Conservation (phyloP, 1,140 invertebrate genomes). For the Drosophila tropicalis region DNA sequence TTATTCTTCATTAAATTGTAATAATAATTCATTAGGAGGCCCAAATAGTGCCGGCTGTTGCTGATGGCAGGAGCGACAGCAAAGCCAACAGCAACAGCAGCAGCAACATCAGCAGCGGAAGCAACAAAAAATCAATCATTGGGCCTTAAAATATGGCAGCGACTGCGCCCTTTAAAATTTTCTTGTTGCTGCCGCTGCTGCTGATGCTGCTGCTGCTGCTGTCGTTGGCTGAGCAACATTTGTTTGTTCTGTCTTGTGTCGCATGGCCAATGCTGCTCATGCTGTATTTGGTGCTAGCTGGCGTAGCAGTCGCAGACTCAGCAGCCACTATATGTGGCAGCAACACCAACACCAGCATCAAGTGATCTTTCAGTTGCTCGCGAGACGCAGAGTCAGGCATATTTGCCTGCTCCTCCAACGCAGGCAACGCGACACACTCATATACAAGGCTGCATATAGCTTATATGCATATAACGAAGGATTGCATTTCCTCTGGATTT, state of each 20-base stretch:
- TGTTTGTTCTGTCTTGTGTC: slow-evolving; percentile 33
- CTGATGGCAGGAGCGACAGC: slow-evolving; percentile 38
- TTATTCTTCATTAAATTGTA: slow-evolving; percentile 79
- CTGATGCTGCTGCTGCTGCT: slow-evolving; percentile 40
- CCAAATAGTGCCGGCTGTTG: slow-evolving; percentile 35
- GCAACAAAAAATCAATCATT: slow-evolving; percentile 10
- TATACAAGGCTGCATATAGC: background rate
- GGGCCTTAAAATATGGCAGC: slow-evolving; percentile 30
- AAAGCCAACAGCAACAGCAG: slow-evolving; percentile 13
- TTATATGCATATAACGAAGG: slow-evolving; percentile 40
- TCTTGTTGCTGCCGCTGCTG: slow-evolving; percentile 30
- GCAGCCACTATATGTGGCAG: slow-evolving; percentile 33
- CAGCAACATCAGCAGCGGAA: slow-evolving; percentile 13
- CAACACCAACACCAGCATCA: slow-evolving; percentile 41
- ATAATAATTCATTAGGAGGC: slow-evolving; percentile 76
- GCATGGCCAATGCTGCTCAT: background rate
- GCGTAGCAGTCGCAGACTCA: slow-evolving; percentile 30
- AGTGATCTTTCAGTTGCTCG: slow-evolving; percentile 64
- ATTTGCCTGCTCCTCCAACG: slow-evolving; percentile 60
- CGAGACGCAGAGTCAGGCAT: slow-evolving; percentile 61
- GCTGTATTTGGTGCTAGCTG: background rate
- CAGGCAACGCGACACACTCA: slow-evolving; percentile 22
- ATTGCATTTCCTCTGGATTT: slow-evolving; percentile 20
- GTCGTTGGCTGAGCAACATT: slow-evolving; percentile 32
- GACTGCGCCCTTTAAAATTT: slow-evolving; percentile 50